These are phyloP conservation scores for Lophotriccus pileatus DNA, from an alignment of 2,797 vertebrate genomes.

Conservation along the genomic window DNA sequence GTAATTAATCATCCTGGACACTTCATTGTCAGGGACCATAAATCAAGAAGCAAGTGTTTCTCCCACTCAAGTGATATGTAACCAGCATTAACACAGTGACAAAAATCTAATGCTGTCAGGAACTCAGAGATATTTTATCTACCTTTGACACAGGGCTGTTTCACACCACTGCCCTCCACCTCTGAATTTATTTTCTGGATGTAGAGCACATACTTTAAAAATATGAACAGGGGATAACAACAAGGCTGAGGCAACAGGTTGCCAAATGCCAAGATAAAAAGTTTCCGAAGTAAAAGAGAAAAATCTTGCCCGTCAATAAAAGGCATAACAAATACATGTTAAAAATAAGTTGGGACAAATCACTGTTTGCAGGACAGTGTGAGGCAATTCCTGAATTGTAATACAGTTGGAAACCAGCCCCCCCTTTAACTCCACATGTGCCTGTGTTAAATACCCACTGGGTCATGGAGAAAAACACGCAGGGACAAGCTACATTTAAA, in stretches of 20 bases:
- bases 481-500: neutral
- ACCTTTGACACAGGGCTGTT: constrained; percentile 19
- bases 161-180: constrained; percentile 27
- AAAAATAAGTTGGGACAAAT: neutral
- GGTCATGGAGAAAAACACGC: accelerated
- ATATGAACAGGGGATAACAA: neutral
- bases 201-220: neutral
- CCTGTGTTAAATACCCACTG: neutral
- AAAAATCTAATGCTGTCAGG: constrained; percentile 47
- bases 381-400: no score
- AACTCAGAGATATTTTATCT: constrained; percentile 23
- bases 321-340: accelerated
- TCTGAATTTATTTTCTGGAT: constrained; percentile 34
- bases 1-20: constrained; percentile 72
- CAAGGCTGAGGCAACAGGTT: neutral
- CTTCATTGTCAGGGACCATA: constrained; percentile 64
- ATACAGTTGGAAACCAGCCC: neutral
- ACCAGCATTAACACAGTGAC: constrained; percentile 5
- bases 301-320: neutral
- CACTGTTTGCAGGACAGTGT: neutral
- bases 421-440: accelerated
- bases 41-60: constrained; percentile 65
- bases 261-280: neutral
- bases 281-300: neutral
- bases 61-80: constrained; percentile 32